A percentile compares a stretch with the other conserved stretches of the same genome.
These are phyloP conservation scores for Brevimyrus niger DNA, from an alignment of 2,113 vertebrate species.

Conservation along the genomic window DNA sequence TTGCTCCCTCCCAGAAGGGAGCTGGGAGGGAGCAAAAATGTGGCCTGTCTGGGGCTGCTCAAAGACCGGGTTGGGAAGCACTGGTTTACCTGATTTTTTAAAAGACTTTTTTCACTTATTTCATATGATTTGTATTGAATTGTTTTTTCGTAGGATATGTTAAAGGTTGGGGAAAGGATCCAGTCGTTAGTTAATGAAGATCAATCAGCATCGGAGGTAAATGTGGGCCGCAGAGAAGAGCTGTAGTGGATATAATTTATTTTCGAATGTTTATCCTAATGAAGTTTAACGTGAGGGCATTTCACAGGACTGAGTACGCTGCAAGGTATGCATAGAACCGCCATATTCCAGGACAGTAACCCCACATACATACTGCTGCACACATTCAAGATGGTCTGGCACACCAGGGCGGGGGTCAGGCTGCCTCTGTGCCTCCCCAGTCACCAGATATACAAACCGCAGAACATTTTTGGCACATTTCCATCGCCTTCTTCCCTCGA, in stretches of 20 bases:
- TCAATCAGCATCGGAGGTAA: conserved; percentile 47
- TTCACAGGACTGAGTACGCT: neutral
- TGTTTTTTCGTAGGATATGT: conserved; percentile 68
- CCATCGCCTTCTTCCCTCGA: neutral
- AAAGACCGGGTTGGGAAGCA: neutral
- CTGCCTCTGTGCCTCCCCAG: neutral
- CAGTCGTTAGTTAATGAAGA: conserved; percentile 66
- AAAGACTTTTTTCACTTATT: neutral
- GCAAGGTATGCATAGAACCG: neutral
- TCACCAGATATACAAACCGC: neutral
- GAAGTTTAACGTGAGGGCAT: neutral
- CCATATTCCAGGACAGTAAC: neutral
- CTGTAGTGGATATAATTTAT: conserved; percentile 54
- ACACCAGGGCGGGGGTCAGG: neutral
- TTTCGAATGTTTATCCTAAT: neutral
- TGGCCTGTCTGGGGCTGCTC: neutral
- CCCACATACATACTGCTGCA: neutral
- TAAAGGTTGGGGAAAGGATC: conserved; percentile 88
- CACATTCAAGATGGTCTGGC: neutral
- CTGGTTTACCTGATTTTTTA: neutral
- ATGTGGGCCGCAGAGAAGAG: conserved; percentile 87
- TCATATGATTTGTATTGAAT: neutral
- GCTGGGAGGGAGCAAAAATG: neutral
- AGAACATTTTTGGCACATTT: neutral
- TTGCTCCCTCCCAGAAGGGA: neutral